These are phyloP conservation scores for Antheraea mylitta DNA, from an alignment of 1,140 invertebrate species.

Conservation along the genomic window DNA sequence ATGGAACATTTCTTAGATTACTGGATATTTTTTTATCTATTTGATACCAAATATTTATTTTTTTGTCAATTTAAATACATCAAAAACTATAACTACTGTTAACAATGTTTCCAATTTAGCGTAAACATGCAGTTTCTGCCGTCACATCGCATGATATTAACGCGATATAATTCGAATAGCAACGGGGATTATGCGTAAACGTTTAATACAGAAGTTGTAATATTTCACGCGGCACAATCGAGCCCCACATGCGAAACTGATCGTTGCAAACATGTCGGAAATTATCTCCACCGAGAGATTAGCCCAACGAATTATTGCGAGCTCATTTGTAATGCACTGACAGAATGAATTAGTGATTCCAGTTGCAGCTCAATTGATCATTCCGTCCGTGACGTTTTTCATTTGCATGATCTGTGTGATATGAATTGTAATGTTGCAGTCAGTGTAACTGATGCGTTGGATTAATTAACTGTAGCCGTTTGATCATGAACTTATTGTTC, in stretches of 20 bases:
- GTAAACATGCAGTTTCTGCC: conserved; percentile 39
- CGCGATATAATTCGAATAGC: conserved; percentile 54
- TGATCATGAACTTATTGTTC: background rate
- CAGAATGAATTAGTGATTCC: conserved; percentile 45
- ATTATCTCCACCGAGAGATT: conserved; percentile 46
- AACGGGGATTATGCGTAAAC: conserved; percentile 59
- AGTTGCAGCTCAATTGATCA: conserved; percentile 9
- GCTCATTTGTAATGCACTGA: conserved; percentile 51
- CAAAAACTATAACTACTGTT: conserved; percentile 13
- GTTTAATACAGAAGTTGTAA: conserved; percentile 47
- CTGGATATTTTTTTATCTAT: too few relatives aligned
- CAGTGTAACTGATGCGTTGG: background rate
- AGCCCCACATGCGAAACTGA: conserved; percentile 56
- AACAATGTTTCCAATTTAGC: conserved; percentile 60
- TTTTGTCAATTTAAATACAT: too few relatives aligned
- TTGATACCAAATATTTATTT: too few relatives aligned
- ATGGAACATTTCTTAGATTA: too few relatives aligned
- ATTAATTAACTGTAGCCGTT: background rate
- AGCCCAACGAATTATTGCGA: conserved; percentile 20
- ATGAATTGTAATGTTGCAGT: conserved; percentile 5
- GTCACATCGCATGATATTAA: conserved; percentile 48
- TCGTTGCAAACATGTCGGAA: conserved; percentile 56
- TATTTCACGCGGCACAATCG: conserved; percentile 50
- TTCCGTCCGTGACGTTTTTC: conserved; percentile 9
- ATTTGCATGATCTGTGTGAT: conserved; percentile 10